Evolutionary conservation across 2,113 vertebrate species (phyloP), one percentile per base, ranked within the genome.

Genomic region (Chinchilla lanigera): DNA sequence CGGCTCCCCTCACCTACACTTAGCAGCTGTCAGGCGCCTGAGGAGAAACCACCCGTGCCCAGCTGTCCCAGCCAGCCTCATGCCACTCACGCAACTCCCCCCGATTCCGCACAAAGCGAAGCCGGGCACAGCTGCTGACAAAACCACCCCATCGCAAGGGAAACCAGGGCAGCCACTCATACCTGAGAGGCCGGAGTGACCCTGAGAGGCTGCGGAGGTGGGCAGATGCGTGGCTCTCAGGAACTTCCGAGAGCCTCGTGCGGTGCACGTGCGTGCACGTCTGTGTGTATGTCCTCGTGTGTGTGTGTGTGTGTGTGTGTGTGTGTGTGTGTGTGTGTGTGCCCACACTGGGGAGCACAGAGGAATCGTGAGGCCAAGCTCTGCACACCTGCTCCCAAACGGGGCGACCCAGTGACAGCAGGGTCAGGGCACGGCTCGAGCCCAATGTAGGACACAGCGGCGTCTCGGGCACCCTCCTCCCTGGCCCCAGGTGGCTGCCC

Each of bases 141-240:
- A 30, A 5, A 22, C 20, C 7, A 1, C 4, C 35, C 0, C 20
- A 41, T 33, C 11, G 1, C 5, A 3, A 4, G 0, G 52, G 35
- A n/a, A 44, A 47, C 9, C 1, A 7, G 26, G 7, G 2, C 7
- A 47, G 77, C 50, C 1, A 0, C 35, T 26, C 12, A 12, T 0
- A 3, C 7, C 14, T 1, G 28, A 52, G 52, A 63, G 52, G 54
- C 41, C 6, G 33, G 35, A 35, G 13, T 20, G 1, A 38, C n/a
- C 28, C 63, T 13, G 7, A 1, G 38, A 14, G 5, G 17, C 7
- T 0, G 0, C 52, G 10, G 24, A 9, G 0, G 24, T 0, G 9
- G 41, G 5, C 20, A 10, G 41, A 7, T 0, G 24, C 4, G 0
- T 0, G 28, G 33, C 0, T 67, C 78, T 82, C 69, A 20, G 90